Evolutionary conservation across 2,797 vertebrate species (phyloP).

Genomic region (Myotis myotis): DNA sequence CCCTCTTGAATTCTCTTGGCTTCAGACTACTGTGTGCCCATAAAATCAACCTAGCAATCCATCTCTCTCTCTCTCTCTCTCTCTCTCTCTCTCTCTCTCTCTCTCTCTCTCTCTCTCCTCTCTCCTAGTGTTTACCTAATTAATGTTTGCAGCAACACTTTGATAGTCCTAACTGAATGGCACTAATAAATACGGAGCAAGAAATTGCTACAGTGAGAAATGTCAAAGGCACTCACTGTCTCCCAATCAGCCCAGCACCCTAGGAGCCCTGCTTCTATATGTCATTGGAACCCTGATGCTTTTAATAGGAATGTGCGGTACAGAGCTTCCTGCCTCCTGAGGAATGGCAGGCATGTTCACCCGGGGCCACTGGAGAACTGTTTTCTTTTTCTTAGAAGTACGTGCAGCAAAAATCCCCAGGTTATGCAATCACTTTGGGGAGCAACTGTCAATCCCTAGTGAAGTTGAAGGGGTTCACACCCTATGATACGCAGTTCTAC

Average conservation of each 20-base stretch:
- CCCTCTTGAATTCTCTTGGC: slow-evolving; percentile 26
- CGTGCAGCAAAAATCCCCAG: background rate
- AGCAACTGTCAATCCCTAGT: background rate
- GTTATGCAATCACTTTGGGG: background rate
- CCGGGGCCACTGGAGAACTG: background rate
- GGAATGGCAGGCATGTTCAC: slow-evolving; percentile 5
- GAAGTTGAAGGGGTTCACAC: background rate
- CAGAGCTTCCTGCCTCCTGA: background rate
- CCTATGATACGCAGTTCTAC: background rate
- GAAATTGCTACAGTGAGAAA: slow-evolving; percentile 47
- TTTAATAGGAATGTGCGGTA: background rate
- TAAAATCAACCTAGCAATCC: slow-evolving; percentile 28
- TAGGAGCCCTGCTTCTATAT: slow-evolving; percentile 1
- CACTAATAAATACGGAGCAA: slow-evolving; percentile 37
- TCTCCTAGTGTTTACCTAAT: slow-evolving; percentile 54
- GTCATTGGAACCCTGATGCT: slow-evolving; percentile 24
- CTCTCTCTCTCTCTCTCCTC: background rate
- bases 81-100: background rate
- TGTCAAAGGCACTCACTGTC: slow-evolving; percentile 41
- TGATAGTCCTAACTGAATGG: slow-evolving; percentile 23
- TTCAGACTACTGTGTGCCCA: background rate
- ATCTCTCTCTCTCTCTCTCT: too few relatives aligned
- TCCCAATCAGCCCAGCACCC: slow-evolving; percentile 23
- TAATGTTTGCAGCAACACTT: slow-evolving; percentile 59
- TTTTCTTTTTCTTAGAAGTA: background rate